A percentile compares a stretch with the other conserved stretches of the same genome.
phyloP scores from a whole-genome alignment of 2,797 vertebrate species.

The Neosilurus hyrtlii region DNA sequence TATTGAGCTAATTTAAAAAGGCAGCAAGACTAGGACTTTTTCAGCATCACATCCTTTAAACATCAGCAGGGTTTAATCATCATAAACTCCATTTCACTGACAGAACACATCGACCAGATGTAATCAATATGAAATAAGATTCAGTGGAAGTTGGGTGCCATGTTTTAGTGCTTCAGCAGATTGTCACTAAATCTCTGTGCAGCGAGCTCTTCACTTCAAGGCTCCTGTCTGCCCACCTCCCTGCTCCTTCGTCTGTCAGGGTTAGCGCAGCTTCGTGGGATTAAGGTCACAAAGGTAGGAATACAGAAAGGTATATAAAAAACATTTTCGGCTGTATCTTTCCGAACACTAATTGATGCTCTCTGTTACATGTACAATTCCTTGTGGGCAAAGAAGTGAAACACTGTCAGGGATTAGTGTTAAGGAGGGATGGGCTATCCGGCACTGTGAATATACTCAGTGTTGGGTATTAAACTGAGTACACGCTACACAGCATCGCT shows the following conservation, averaged over 20 bases:
- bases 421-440: constrained; percentile 37
- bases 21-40: constrained; percentile 26
- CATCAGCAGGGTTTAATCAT: constrained; percentile 41
- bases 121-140: constrained; percentile 55
- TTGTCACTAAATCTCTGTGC: constrained; percentile 48
- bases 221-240: constrained; percentile 21
- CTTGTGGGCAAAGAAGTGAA: constrained; percentile 36
- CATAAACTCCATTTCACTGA: constrained; percentile 44
- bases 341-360: constrained; percentile 50
- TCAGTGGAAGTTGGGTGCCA: constrained; percentile 45
- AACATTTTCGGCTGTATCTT: constrained; percentile 40
- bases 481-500: background rate
- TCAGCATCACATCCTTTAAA: constrained; percentile 8
- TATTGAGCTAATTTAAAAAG: constrained; percentile 16
- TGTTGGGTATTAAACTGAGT: background rate
- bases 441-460: constrained; percentile 29
- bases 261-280: constrained; percentile 34
- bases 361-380: constrained; percentile 46
- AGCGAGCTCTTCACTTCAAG: constrained; percentile 36
- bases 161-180: constrained; percentile 47
- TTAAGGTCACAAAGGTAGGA: constrained; percentile 44
- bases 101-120: constrained; percentile 35
- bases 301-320: constrained; percentile 43
- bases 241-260: constrained; percentile 29
- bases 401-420: constrained; percentile 34